These are phyloP conservation scores for Gnathonemus longibarbis DNA, from an alignment of 2,113 vertebrate species.

Conservation along the genomic window DNA sequence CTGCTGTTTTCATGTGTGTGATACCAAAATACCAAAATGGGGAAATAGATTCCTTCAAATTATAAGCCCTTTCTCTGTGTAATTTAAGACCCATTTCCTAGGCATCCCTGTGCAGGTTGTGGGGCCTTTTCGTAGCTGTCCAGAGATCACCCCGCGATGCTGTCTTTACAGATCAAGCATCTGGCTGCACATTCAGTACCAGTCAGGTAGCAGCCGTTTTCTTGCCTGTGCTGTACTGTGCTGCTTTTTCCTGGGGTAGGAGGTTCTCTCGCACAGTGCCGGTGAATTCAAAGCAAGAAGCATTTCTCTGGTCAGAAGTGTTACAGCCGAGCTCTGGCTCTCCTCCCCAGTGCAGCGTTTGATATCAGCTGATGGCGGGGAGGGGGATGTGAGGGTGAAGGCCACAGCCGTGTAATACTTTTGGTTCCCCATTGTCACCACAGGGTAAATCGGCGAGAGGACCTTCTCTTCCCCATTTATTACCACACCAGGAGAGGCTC, in stretches of 20 bases:
- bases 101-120: background rate
- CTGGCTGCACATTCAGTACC: background rate
- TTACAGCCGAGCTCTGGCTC: slow-evolving; percentile 18
- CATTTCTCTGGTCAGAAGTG: slow-evolving; percentile 46
- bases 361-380: background rate
- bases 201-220: slow-evolving; percentile 18
- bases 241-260: slow-evolving; percentile 46
- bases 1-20: background rate
- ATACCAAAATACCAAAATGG: background rate
- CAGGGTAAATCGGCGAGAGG: background rate
- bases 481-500: background rate
- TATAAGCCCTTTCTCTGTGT: background rate
- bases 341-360: slow-evolving; percentile 27
- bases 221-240: slow-evolving; percentile 24
- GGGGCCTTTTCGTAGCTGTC: background rate
- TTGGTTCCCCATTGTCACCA: background rate
- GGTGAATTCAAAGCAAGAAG: slow-evolving; percentile 51
- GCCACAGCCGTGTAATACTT: background rate
- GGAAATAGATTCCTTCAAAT: background rate
- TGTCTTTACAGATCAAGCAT: background rate
- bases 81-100: background rate
- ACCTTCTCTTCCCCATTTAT: background rate
- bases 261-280: slow-evolving; percentile 50
- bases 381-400: background rate
- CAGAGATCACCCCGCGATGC: background rate